Evolutionary conservation across 1,140 invertebrate genomes (phyloP), one percentile per base, ranked within the genome.

Genomic region (Charaxes varanes): DNA sequence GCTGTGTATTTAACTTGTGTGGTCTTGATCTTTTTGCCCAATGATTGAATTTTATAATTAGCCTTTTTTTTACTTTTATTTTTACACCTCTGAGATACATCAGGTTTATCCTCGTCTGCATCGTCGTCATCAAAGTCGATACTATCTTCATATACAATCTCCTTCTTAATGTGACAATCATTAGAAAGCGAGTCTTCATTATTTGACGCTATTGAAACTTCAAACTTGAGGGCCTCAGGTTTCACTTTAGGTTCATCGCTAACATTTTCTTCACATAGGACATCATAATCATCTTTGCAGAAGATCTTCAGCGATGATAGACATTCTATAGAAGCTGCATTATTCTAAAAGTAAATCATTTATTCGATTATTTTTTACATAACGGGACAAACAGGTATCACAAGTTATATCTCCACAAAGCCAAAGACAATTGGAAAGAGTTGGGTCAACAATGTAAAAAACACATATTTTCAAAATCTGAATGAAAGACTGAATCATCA

Each of bases 61-160:
- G 6, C 8, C 19, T 17, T 14, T 4, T 34, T 34, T 6, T 34
- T 34, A 7, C 13, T 19, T 8, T 13, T 21, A 10, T 34, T 34
- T 6, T 22, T 16, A 32, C 18, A 41, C 23, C 6, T 41, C 17
- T 15, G 10, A 26, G 8, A 28, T 2, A 28, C 27, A 24, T 43
- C 24, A 6, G 31, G 27, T 11, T 30, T 21, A 5, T 21, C 5
- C 5, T 47, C 15, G 7, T 51, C 15, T 6, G 33, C 41, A 2
- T 50, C 24, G 4, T 51, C 19, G n/a, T 17, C 8, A 4, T 31
- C 13, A 7, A 17, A 14, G 6, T 31, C 14, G 11, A 17, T 17
- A 10, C 4, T 8, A 5, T 31, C 28, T 10, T 31, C 28, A n/a
- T n/a, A n/a, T n/a, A n/a, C n/a, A n/a, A n/a, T n/a, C n/a, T n/a